Percentiles rank a stretch among this genome's conserved stretches.
Evolutionary conservation across 2,113 vertebrate species (phyloP).

Genomic region (Electrona antarctica): DNA sequence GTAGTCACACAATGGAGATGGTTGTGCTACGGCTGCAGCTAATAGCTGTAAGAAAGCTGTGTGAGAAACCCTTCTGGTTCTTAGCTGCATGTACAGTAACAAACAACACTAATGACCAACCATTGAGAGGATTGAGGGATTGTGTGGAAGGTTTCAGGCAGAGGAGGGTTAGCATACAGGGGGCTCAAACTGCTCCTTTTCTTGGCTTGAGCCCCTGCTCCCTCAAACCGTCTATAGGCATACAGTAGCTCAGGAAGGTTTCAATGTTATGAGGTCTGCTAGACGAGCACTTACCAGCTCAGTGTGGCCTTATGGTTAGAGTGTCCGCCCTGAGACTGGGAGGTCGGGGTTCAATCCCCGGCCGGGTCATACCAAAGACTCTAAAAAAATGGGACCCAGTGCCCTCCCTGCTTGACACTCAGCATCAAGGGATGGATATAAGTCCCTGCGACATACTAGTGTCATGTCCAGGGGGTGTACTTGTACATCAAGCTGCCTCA

Average conservation of each 20-base stretch:
- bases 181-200: neutral
- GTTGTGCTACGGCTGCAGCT: slow-evolving; percentile 23
- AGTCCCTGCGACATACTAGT: no score
- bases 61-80: slow-evolving; percentile 60
- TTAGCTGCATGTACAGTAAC: slow-evolving; percentile 33
- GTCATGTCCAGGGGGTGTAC: no score
- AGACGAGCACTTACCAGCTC: neutral
- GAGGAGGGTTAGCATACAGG: neutral
- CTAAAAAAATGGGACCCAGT: no score
- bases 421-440: no score
- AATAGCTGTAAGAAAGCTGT: slow-evolving; percentile 35
- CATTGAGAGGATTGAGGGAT: slow-evolving; percentile 37
- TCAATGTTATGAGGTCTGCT: slow-evolving; percentile 22
- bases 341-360: no score
- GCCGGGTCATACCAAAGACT: no score
- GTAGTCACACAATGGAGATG: slow-evolving; percentile 43
- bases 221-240: no score
- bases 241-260: neutral
- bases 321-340: no score
- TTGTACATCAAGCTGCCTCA: no score
- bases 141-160: neutral
- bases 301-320: no score
- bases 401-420: no score
- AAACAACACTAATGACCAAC: slow-evolving; percentile 40
- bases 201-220: no score